Conservation (phyloP, 2,113 vertebrate genomes). For the Antechinus stuartii region DNA sequence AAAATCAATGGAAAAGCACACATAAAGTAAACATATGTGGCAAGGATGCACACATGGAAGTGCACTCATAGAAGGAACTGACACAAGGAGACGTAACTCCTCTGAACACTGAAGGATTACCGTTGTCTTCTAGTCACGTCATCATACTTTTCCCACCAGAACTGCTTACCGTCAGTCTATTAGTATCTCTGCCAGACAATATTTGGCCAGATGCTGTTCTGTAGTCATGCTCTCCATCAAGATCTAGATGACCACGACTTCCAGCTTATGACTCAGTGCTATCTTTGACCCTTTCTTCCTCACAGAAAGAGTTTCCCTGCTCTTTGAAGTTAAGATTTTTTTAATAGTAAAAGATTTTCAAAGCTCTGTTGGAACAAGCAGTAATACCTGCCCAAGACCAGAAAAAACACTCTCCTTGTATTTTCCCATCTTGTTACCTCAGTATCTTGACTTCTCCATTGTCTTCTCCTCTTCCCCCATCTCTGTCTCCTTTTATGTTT, state of each 20-base stretch:
- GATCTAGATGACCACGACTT: background rate
- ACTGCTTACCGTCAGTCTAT: background rate
- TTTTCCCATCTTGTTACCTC: no score
- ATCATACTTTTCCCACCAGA: background rate
- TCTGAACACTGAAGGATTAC: background rate
- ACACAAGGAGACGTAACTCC: background rate
- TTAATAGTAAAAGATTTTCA: background rate
- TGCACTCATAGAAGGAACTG: background rate
- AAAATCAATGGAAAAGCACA: background rate
- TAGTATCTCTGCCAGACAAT: background rate
- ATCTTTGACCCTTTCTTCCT: background rate
- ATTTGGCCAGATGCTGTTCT: background rate
- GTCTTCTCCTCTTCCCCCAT: no score
- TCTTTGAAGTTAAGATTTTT: background rate
- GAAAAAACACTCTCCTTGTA: no score
- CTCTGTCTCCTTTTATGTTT: no score
- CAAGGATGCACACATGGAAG: no score
- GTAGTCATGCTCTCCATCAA: background rate
- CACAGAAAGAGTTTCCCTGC: background rate
- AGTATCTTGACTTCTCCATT: no score
- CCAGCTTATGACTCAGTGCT: background rate
- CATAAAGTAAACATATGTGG: no score
- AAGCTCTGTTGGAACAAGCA: background rate
- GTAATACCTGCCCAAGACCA: background rate
- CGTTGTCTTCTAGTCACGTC: background rate